These are phyloP conservation scores for Paguma larvata DNA, from an alignment of 2,797 vertebrate species.

Conservation along the genomic window DNA sequence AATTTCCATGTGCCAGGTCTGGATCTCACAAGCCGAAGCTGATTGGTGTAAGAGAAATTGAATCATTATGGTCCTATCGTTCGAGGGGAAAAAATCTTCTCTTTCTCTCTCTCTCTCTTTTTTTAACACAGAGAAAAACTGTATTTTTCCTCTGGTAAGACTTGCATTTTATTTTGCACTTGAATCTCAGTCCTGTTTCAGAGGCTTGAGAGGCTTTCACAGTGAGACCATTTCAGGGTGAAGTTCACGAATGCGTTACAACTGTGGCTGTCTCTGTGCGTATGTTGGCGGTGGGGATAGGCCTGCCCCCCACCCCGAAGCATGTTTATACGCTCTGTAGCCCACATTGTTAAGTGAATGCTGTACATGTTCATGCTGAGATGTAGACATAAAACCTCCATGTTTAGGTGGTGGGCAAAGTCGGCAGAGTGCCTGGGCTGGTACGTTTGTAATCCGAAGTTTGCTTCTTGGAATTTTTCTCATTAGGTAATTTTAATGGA, in stretches of 20 bases:
- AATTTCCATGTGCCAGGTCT: slow-evolving; percentile 85
- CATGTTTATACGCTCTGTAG: not conserved
- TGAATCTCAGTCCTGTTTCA: slow-evolving; percentile 41
- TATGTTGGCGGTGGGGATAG: not conserved
- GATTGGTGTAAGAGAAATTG: slow-evolving; percentile 72
- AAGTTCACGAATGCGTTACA: not conserved
- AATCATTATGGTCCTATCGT: slow-evolving; percentile 61
- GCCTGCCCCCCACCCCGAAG: not conserved
- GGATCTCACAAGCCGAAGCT: slow-evolving; percentile 58
- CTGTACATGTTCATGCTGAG: not conserved
- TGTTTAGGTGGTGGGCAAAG: not conserved
- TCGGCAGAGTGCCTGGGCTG: not conserved
- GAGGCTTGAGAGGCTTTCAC: not conserved
- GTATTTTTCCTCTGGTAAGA: slow-evolving; percentile 39
- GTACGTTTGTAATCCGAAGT: not conserved
- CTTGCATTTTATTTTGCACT: slow-evolving; percentile 67
- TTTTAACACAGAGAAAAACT: slow-evolving; percentile 61
- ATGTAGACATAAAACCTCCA: not conserved
- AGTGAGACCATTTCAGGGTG: not conserved
- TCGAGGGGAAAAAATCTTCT: not conserved
- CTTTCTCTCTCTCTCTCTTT: not conserved
- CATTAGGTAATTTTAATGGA: slow-evolving; percentile 35
- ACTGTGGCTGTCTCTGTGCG: not conserved
- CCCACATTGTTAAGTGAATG: not conserved
- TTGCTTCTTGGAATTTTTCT: slow-evolving; percentile 1